Evolutionary conservation across 2,113 vertebrate genomes (phyloP), one percentile per base, ranked within the genome.

Genomic region (Aramus guarauna): DNA sequence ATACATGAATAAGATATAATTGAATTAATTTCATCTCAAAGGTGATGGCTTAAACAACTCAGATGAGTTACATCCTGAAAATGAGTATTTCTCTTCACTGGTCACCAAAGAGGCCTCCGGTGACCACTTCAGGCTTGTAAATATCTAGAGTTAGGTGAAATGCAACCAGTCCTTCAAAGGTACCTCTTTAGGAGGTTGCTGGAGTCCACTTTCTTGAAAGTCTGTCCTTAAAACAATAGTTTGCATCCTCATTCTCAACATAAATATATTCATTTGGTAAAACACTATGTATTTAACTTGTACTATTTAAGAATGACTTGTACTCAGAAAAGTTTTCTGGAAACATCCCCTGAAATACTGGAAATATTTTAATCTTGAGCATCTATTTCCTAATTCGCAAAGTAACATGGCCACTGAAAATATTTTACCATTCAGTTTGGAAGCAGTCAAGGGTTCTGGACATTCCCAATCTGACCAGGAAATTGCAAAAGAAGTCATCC

Each of bases 401-500:
- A 76, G 21, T 15, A 68, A 64, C 16, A 59, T 0, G 0, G 4
- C 32, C 32, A 62, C 2, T 75, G 66, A 53, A 90, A 90, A 78
- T 75, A 68, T 18, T 80, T 98, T 98, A 99, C 99, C 99, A 99
- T 98, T 99, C 99, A 4, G 96, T 98, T 47, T 99, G 99, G 94
- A 99, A 99, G 96, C 98, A 99, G 67, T 99, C 93, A 16, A 99
- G 97, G 11, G 99, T 99, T 95, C 98, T 98, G 41, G 83, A 97
- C 99, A 99, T 99, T 53, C 97, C 98, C 98, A 98, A 82, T 93
- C 98, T 98, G 75, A 98, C 97, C n/a, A 99, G 98, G 87, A 99
- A 99, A 97, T 98, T 99, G 94, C 98, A 98, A 47, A 99, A 86
- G 95, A 99, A 99, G 88, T 99, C 98, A 64, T 99, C 98, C 82